Conservation (phyloP, 2,113 vertebrate species). For the Sialia sialis region DNA sequence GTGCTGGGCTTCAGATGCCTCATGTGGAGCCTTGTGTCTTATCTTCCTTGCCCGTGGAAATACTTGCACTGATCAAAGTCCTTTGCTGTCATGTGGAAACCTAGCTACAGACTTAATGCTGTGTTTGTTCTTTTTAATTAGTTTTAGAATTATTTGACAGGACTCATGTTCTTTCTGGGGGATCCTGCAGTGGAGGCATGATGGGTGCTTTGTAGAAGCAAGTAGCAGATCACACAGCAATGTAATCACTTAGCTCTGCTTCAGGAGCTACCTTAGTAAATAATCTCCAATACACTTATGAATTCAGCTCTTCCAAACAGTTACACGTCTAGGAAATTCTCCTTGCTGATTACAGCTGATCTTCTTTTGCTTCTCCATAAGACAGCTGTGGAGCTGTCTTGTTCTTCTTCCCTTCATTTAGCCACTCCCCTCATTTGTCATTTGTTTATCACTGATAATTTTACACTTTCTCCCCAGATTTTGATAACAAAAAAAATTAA, state of each 20-base stretch:
- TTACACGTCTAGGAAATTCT: not conserved
- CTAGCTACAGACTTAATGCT: not conserved
- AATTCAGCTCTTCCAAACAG: not conserved
- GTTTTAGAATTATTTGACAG: not conserved
- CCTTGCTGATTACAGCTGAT: not conserved
- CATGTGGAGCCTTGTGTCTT: not conserved
- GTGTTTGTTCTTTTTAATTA: slow-evolving; percentile 14
- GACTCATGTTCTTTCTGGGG: not conserved
- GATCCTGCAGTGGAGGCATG: not conserved
- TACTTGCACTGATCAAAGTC: slow-evolving; percentile 16
- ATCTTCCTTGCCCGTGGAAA: not conserved
- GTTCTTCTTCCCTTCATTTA: not conserved
- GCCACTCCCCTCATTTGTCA: not conserved
- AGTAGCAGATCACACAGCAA: not conserved
- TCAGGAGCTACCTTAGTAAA: not conserved
- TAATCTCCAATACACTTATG: not conserved
- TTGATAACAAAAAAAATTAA: not conserved
- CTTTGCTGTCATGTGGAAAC: not conserved
- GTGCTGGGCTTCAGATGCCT: not conserved
- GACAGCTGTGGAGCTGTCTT: not conserved
- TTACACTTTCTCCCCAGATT: not conserved
- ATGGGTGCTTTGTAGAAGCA: slow-evolving; percentile 5
- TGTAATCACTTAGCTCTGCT: not conserved
- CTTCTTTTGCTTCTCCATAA: not conserved
- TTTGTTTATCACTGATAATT: not conserved